Evolutionary conservation across 2,113 vertebrate species (phyloP).

Genomic region (Neodontobutis hainanensis): DNA sequence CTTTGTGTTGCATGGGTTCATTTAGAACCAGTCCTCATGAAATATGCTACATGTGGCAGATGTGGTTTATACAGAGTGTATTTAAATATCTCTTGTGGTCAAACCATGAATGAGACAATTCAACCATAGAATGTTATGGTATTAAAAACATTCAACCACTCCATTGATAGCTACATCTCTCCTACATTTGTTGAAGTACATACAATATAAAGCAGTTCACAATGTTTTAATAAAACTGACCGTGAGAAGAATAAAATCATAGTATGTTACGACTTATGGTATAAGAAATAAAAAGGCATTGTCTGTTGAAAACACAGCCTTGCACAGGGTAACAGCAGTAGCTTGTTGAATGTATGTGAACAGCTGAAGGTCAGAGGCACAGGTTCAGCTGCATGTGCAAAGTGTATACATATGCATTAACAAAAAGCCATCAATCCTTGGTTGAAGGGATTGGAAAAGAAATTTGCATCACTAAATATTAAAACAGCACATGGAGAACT

Average conservation of each 20-base stretch:
- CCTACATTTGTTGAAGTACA: neutral
- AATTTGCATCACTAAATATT: slow-evolving; percentile 56
- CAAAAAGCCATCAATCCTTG: slow-evolving; percentile 70
- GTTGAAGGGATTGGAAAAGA: slow-evolving; percentile 39
- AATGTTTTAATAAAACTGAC: slow-evolving; percentile 1
- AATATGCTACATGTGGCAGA: slow-evolving; percentile 5
- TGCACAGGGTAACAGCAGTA: slow-evolving; percentile 19
- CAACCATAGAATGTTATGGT: neutral
- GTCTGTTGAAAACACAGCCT: slow-evolving; percentile 24
- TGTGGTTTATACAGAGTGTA: slow-evolving; percentile 8
- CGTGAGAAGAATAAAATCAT: slow-evolving; percentile 11
- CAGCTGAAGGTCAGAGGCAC: slow-evolving; percentile 73
- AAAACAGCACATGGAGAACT: slow-evolving; percentile 36
- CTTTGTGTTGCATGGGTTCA: neutral
- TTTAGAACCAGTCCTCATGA: neutral
- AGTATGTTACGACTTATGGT: slow-evolving; percentile 12
- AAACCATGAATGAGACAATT: slow-evolving; percentile 33
- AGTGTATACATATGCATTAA: slow-evolving; percentile 75
- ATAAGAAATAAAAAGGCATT: slow-evolving; percentile 22
- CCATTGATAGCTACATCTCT: neutral
- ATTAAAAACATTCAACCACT: slow-evolving; percentile 10
- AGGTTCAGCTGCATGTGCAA: slow-evolving; percentile 68
- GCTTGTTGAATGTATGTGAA: slow-evolving; percentile 28
- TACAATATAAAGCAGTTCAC: slow-evolving; percentile 1
- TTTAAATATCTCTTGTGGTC: slow-evolving; percentile 14